Percentiles rank a stretch among this genome's conserved stretches.
phyloP scores from a whole-genome alignment of 2,888 invertebrate species.

The Steinernema scapterisci region DNA sequence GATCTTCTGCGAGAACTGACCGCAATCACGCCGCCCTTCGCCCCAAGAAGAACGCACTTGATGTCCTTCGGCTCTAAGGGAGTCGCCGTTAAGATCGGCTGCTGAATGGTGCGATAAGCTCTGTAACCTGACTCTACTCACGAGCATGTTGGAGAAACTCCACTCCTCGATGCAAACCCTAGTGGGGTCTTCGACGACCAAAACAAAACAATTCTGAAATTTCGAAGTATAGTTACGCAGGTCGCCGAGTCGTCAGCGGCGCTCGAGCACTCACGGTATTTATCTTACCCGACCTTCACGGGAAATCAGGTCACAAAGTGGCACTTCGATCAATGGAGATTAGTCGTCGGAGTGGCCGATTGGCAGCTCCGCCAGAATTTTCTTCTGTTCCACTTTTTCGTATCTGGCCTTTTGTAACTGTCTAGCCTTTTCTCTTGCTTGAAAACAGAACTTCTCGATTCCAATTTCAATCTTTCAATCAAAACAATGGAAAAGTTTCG shows the following conservation, averaged over 20 bases:
- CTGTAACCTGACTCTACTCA: background rate
- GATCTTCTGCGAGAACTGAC: too few species aligned
- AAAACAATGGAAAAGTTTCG: too few species aligned
- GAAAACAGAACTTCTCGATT: too few species aligned
- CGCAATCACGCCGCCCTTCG: background rate
- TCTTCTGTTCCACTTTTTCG: background rate
- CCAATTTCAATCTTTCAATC: too few species aligned
- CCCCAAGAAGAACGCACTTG: background rate
- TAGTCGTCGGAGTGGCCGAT: background rate
- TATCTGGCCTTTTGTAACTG: too few species aligned
- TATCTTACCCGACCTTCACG: slow-evolving; percentile 27
- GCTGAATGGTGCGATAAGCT: background rate
- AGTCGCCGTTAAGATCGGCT: background rate
- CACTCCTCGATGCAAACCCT: background rate
- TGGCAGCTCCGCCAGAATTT: background rate
- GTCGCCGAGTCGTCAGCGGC: background rate
- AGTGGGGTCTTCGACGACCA: background rate
- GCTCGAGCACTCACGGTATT: slow-evolving; percentile 10
- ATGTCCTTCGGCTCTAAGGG: background rate
- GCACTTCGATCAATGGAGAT: slow-evolving; percentile 4
- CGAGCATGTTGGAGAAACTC: background rate
- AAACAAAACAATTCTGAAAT: background rate
- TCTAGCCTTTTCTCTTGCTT: too few species aligned
- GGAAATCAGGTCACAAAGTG: slow-evolving; percentile 22
- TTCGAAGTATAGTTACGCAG: background rate